Conservation (phyloP, 2,888 invertebrate species). For the Aphodius sticticus region DNA sequence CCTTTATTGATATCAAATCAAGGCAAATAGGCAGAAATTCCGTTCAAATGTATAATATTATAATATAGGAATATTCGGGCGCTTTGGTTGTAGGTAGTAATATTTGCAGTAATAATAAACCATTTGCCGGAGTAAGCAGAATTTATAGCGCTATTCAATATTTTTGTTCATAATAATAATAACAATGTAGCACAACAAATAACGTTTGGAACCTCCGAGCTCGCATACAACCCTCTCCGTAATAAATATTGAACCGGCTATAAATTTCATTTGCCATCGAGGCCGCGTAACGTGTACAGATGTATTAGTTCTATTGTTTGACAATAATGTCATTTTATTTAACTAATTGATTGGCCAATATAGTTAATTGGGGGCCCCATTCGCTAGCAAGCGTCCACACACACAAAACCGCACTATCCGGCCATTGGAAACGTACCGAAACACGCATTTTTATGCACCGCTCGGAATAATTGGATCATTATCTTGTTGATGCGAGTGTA, state of each 20-base stretch:
- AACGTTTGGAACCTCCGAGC: not conserved
- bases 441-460: not conserved
- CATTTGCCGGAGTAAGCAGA: not conserved
- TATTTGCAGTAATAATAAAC: constrained; percentile 4
- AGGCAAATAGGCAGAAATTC: too few relatives aligned
- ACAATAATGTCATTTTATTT: constrained; percentile 30
- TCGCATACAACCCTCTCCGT: not conserved
- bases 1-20: too few relatives aligned
- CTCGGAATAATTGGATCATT: not conserved
- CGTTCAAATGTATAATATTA: not conserved
- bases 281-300: constrained; percentile 17
- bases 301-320: constrained; percentile 25
- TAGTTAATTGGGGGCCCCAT: constrained; percentile 33
- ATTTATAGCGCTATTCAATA: not conserved
- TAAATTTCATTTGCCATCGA: constrained; percentile 18
- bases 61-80: not conserved
- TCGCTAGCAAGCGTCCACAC: not conserved
- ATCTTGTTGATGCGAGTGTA: not conserved
- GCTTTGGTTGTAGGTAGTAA: not conserved
- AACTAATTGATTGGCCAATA: constrained; percentile 39
- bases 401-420: not conserved
- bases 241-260: constrained; percentile 5
- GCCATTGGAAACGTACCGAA: not conserved
- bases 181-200: not conserved
- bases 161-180: not conserved